Evolutionary conservation across 2,113 vertebrate species (phyloP), one percentile per base, ranked within the genome.

Genomic region (Datnioides undecimradiatus): DNA sequence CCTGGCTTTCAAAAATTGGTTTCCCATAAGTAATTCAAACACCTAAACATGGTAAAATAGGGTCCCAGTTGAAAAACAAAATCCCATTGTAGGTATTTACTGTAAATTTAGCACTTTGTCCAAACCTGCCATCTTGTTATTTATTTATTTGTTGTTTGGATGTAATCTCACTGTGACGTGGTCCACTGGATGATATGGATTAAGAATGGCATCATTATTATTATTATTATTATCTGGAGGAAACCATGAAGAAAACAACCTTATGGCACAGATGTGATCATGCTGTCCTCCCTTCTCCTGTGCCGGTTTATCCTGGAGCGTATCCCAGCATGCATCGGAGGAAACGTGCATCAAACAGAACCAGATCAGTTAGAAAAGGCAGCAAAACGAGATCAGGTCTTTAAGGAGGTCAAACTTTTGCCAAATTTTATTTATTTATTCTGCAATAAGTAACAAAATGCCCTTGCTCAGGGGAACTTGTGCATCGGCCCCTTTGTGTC

Each of bases 401-500:
- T 11, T 0, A 49, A 40, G 60, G 43, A 29, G 2, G 14, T 27
- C 8, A 80, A 58, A 16, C 3, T 9, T 9, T 29, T 9, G 7
- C 8, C 33, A 17, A 10, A 40, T 31, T 63, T 43, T 31, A 21
- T 55, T 4, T 43, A 57, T 55, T 40, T 52, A 27, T 36, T 82
- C 52, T 70, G 27, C 7, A 8, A 6, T 5, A 9, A 3, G 4
- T 43, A 41, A 40, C 33, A 45, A 36, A 46, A 34, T 38, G 21
- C 12, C 41, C 29, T 77, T 66, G 41, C 36, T 73, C 16, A 52
- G 40, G 41, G 2, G 58, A 85, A 76, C 48, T 29, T 72, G 59
- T 41, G 40, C 48, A 66, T 81, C 80, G 77, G 80, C 83, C 89
- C 87, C 69, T 89, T 52, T 67, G 65, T 64, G 62, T 77, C 52